phyloP scores from a whole-genome alignment of 2,888 invertebrate species.

The Mechanitis mazaeus region DNA sequence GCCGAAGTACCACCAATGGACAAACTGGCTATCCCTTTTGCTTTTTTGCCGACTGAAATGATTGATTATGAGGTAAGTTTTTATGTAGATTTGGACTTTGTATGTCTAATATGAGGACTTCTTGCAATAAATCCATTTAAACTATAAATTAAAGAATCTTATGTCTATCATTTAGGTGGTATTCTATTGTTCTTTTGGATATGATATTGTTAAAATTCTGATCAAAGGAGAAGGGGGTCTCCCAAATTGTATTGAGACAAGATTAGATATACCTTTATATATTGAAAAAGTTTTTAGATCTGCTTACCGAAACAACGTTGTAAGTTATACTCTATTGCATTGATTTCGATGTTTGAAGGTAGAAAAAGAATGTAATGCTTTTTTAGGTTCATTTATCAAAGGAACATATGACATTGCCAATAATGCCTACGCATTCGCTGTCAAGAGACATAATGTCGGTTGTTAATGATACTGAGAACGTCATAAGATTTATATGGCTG shows the following conservation, averaged over 20 bases:
- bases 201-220: slow-evolving; percentile 57
- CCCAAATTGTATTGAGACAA: slow-evolving; percentile 60
- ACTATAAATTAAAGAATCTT: too few relatives aligned
- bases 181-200: slow-evolving; percentile 64
- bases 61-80: slow-evolving; percentile 59
- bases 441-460: slow-evolving; percentile 60
- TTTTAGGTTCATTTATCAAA: slow-evolving; percentile 59
- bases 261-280: slow-evolving; percentile 60
- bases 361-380: not conserved
- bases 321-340: slow-evolving; percentile 32
- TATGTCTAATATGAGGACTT: not conserved
- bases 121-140: too few relatives aligned
- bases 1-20: slow-evolving; percentile 67
- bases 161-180: slow-evolving; percentile 36
- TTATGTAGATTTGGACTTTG: not conserved
- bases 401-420: slow-evolving; percentile 57
- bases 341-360: not conserved
- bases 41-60: slow-evolving; percentile 70
- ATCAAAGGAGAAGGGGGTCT: slow-evolving; percentile 66
- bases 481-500: slow-evolving; percentile 66
- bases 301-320: slow-evolving; percentile 49
- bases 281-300: slow-evolving; percentile 51
- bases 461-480: slow-evolving; percentile 61
- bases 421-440: slow-evolving; percentile 65
- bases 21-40: slow-evolving; percentile 64